Base-by-base conservation (phyloP, 2,888 invertebrate genomes). In the Epistrophe eligans region DNA sequence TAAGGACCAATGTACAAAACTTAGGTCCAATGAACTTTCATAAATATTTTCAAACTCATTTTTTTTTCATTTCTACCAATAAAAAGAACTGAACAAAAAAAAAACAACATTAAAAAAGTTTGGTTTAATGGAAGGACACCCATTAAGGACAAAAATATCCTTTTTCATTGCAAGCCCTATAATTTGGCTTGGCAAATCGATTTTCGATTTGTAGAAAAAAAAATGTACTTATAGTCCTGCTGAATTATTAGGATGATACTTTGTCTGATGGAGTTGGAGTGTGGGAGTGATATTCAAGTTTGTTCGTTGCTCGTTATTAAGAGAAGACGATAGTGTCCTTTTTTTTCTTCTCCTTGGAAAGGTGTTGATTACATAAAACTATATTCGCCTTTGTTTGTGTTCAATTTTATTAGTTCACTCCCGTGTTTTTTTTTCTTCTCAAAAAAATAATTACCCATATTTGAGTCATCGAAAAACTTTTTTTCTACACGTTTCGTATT, bases 281-380 rank as follows among this genome's bases (percentile, higher is more conserved):
- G 32, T 32, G 32, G 32, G 24, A 74, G 77, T 77, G 72, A 76
- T 80, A 84, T 80, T 84, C 60, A 71, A 50, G 52, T 79, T 24
- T 24, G 40, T 50, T 19, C 15, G 35, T 67, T 35, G 67, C 50
- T 50, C 43, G 9, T 38, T 10, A 38, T 32, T 32, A 32, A 6
- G 6, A 55, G 52, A 17, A 57, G 19, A 58, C 10, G 24, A 8
- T 4, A 24, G 17, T 55, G 52, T 73, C 60, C 70, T 81, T 62
- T 85, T 57, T 24, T 52, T 62, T 17, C n/a, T 38, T 15, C 5
- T 40, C 4, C 40, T 19, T 40, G 1, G 13, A 35, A 3, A 60
- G n/a, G 11, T n/a, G 77, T 57, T 79, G 82, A 79, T 85, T 85
- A 85, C 82, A 85, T 85, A 85, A 85, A 85, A 77, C 64, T 70